Evolutionary conservation across 2,888 invertebrate genomes (phyloP).

Genomic region (Eupithecia pulchellata): DNA sequence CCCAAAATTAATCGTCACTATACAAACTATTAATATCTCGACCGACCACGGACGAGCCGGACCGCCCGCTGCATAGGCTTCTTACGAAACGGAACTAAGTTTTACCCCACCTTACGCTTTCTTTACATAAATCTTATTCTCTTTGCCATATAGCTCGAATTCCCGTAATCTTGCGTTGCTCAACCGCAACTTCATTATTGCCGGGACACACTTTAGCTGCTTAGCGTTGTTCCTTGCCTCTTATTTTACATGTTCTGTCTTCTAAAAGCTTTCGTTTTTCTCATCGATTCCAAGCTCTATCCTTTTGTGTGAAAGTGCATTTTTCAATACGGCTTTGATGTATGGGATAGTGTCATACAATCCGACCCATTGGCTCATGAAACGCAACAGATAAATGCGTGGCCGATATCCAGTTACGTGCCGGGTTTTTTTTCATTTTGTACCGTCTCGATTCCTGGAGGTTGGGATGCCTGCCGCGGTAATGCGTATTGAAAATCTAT

Average conservation of each 20-base stretch:
- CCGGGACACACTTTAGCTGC: slow-evolving; percentile 55
- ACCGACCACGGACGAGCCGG: slow-evolving; percentile 59
- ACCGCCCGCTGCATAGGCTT: slow-evolving; percentile 70
- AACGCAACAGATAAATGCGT: slow-evolving; percentile 80
- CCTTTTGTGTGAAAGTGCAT: slow-evolving; percentile 39
- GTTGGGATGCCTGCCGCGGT: slow-evolving; percentile 35
- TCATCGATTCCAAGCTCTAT: slow-evolving; percentile 53
- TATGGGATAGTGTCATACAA: slow-evolving; percentile 75
- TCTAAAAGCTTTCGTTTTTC: slow-evolving; percentile 48
- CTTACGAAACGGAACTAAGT: slow-evolving; percentile 48
- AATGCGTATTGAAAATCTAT: slow-evolving; percentile 38
- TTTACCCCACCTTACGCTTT: slow-evolving; percentile 28
- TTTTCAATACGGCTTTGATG: slow-evolving; percentile 44
- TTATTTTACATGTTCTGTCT: slow-evolving; percentile 69
- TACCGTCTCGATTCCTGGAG: slow-evolving; percentile 49
- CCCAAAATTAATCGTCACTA: slow-evolving; percentile 63
- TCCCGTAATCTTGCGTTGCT: slow-evolving; percentile 43
- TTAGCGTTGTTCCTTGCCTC: slow-evolving; percentile 65
- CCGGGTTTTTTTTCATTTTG: slow-evolving; percentile 60
- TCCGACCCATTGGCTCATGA: slow-evolving; percentile 74
- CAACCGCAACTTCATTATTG: slow-evolving; percentile 45
- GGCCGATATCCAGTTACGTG: slow-evolving; percentile 76
- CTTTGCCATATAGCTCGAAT: slow-evolving; percentile 52
- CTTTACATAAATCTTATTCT: slow-evolving; percentile 41
- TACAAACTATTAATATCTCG: slow-evolving; percentile 71